Evolutionary conservation across 2,113 vertebrate species (phyloP), one percentile per base, ranked within the genome.

Genomic region (Silurus meridionalis): DNA sequence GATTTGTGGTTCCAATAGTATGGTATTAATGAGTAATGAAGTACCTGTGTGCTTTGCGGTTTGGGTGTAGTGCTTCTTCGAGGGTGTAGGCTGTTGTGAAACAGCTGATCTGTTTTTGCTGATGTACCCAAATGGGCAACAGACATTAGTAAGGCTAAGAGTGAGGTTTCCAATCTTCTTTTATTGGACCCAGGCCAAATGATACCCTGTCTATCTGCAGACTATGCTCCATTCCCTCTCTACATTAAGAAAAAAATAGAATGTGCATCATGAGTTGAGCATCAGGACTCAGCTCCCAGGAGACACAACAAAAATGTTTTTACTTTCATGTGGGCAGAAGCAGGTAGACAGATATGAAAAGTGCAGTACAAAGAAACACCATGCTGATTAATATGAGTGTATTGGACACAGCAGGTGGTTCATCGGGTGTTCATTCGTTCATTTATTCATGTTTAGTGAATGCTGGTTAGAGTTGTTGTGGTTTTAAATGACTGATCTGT

Each of bases 191-290:
- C 77, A 86, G 88, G 90, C 88, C 91, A 88, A 72, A 84, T 91
- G 86, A 90, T 91, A 89, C 83, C 86, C 90, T 81, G 85, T 90
- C 79, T 75, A 80, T 91, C 91, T 91, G 75, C 88, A 92, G 91
- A 90, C 91, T 87, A 87, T 91, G 91, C 91, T 92, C 90, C 81
- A 89, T 83, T 87, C 91, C 83, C 78, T 66, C 46, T 86, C 90
- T 91, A 87, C 90, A 91, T 91, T 88, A 86, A 87, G 87, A 93
- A 71, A 89, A 83, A 23, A 48, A 75, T 10, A 0, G 46, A 52
- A 74, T 50, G 71, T 23, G 71, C 8, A 74, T 74, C 17, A 50
- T 46, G 53, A 79, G 17, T 0, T 75, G 48, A 11, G 72, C 46
- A 52, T n/a, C 8, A 50, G 21, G 28, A 80, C 78, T 46, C 28